Evolutionary conservation across 2,888 invertebrate genomes (phyloP).

Genomic region (Lasioglossum oenotherae): DNA sequence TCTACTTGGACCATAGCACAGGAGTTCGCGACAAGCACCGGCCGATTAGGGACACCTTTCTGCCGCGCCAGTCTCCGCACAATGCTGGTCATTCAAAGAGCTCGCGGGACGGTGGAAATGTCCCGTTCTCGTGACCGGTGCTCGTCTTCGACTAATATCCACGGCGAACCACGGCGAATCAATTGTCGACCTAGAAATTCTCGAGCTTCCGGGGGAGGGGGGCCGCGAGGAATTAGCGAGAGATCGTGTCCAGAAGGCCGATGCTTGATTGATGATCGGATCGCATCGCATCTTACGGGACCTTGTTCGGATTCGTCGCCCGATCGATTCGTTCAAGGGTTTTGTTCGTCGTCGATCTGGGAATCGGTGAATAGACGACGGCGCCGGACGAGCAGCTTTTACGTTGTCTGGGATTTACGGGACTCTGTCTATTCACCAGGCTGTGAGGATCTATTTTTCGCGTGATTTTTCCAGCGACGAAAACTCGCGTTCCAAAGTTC

Average conservation of each 20-base stretch:
- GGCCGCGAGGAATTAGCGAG: background rate
- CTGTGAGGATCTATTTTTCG: background rate
- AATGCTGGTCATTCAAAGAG: background rate
- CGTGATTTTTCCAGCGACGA: background rate
- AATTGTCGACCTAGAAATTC: constrained; percentile 2
- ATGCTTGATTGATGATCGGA: background rate
- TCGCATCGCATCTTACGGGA: background rate
- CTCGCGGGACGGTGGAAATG: background rate
- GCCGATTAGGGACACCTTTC: constrained; percentile 5
- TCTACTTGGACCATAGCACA: constrained; percentile 14
- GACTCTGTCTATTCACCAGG: background rate
- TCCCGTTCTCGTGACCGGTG: background rate
- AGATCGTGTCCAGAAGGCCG: background rate
- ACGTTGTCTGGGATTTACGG: background rate
- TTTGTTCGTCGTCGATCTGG: background rate
- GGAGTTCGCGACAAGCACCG: background rate
- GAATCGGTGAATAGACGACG: background rate
- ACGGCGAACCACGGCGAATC: background rate
- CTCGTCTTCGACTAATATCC: background rate
- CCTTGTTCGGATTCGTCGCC: background rate
- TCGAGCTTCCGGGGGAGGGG: background rate
- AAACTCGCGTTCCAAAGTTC: background rate
- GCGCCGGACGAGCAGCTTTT: background rate
- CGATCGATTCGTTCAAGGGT: background rate
- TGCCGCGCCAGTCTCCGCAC: background rate